Evolutionary conservation across 2,797 vertebrate species (phyloP).

Genomic region (Sphaeramia orbicularis): DNA sequence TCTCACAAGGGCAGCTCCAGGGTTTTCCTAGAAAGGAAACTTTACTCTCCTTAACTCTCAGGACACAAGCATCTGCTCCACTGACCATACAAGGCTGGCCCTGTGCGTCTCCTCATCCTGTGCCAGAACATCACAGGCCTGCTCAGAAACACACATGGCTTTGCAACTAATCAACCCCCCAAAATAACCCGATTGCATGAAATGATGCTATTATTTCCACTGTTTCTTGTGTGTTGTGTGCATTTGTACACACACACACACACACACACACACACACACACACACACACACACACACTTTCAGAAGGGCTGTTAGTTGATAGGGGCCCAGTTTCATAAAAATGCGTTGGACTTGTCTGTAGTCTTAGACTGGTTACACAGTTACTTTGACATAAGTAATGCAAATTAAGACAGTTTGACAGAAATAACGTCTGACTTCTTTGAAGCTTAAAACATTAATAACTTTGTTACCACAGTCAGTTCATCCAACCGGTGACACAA

Average conservation of each 20-base stretch:
- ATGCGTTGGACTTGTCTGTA: too few relatives aligned
- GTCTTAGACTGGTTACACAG: too few relatives aligned
- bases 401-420: too few relatives aligned
- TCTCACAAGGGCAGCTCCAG: conserved; percentile 25
- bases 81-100: conserved; percentile 79
- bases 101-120: conserved; percentile 23
- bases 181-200: neutral
- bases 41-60: conserved; percentile 29
- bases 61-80: conserved; percentile 36
- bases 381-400: too few relatives aligned
- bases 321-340: too few relatives aligned
- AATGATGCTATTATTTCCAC: neutral
- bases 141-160: neutral
- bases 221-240: neutral
- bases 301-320: neutral
- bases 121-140: conserved; percentile 11
- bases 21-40: conserved; percentile 67
- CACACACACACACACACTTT: neutral
- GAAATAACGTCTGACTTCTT: too few relatives aligned
- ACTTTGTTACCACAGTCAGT: too few relatives aligned
- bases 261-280: neutral
- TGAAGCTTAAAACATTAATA: too few relatives aligned
- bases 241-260: neutral
- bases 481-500: too few relatives aligned
- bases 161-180: conserved; percentile 12